These are phyloP conservation scores for Temnothorax rugatulus DNA, from an alignment of 2,888 invertebrate genomes.

Conservation along the genomic window DNA sequence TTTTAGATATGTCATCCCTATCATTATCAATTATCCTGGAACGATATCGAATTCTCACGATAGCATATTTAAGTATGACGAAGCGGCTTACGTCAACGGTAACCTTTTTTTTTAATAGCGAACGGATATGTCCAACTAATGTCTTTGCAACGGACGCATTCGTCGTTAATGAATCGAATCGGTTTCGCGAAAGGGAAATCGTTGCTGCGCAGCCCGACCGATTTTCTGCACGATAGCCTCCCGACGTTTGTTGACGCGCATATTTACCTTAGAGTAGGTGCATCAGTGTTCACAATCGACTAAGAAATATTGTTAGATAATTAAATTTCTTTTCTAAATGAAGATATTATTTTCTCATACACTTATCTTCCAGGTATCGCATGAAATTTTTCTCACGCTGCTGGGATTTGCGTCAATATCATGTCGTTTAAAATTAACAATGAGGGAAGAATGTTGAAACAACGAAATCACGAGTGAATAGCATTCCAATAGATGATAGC, in stretches of 20 bases:
- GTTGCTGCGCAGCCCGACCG: constrained; percentile 58
- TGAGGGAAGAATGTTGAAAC: background rate
- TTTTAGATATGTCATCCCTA: background rate
- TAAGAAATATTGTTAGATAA: constrained; percentile 1
- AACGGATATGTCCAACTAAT: constrained; percentile 42
- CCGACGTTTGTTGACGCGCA: constrained; percentile 37
- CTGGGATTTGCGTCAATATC: background rate
- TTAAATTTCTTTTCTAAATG: background rate
- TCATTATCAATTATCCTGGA: constrained; percentile 12
- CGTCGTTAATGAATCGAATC: constrained; percentile 69
- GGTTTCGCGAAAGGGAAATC: constrained; percentile 71
- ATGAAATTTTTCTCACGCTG: constrained; percentile 9
- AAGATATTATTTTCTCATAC: background rate
- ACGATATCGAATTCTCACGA: constrained; percentile 21
- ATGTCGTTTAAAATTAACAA: constrained; percentile 6
- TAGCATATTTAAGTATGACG: constrained; percentile 29
- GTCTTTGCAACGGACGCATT: constrained; percentile 52
- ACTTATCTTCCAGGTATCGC: constrained; percentile 11
- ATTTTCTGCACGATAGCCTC: constrained; percentile 73
- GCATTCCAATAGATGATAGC: background rate
- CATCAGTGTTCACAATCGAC: constrained; percentile 10
- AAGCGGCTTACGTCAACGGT: constrained; percentile 42
- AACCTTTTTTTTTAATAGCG: background rate
- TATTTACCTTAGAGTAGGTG: constrained; percentile 18
- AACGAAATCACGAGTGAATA: background rate